These are phyloP conservation scores for Psephotus haematonotus DNA, from an alignment of 2,113 vertebrate species.

Conservation along the genomic window DNA sequence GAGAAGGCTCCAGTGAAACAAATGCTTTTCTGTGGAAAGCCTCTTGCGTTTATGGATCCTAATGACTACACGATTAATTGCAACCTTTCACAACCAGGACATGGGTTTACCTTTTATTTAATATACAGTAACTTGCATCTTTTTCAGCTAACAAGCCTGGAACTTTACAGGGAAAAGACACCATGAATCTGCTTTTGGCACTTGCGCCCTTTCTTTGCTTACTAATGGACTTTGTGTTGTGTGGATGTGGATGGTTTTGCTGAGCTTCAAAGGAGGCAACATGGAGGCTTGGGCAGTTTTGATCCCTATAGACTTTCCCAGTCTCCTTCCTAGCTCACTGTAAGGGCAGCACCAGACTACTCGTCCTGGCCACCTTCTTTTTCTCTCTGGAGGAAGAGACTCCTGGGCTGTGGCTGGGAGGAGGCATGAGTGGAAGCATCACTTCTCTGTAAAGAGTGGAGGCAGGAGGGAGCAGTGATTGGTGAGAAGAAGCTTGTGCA, in stretches of 20 bases:
- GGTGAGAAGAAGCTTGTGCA: not conserved
- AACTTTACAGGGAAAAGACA: not conserved
- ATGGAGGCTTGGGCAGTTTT: not conserved
- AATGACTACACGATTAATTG: not conserved
- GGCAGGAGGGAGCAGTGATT: not conserved
- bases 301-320: not conserved
- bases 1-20: not conserved
- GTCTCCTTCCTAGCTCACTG: not conserved
- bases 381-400: not conserved
- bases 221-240: not conserved
- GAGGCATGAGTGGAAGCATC: not conserved
- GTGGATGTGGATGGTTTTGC: not conserved
- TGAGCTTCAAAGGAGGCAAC: not conserved
- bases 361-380: not conserved
- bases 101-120: not conserved
- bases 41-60: not conserved
- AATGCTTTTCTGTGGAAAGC: not conserved
- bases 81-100: not conserved
- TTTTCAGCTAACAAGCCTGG: not conserved
- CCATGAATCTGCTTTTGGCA: not conserved
- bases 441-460: not conserved
- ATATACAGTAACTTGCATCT: not conserved
- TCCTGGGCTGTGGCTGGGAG: not conserved
- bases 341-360: not conserved
- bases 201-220: not conserved